These are phyloP conservation scores for Mohoua ochrocephala DNA, from an alignment of 2,113 vertebrate species.

Conservation along the genomic window DNA sequence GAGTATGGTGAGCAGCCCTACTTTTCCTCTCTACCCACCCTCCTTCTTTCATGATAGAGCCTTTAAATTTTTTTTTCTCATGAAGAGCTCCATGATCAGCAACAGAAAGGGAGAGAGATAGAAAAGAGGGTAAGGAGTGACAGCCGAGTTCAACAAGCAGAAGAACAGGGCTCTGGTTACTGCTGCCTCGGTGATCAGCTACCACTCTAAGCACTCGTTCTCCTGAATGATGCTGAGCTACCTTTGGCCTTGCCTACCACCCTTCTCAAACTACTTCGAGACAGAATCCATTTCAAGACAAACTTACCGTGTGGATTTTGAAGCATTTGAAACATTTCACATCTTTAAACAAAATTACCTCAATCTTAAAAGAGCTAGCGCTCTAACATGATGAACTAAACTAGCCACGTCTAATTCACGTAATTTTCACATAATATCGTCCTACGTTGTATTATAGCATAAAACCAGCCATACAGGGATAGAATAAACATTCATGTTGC, in stretches of 20 bases:
- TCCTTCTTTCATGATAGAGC: background rate
- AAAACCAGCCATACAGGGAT: background rate
- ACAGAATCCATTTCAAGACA: background rate
- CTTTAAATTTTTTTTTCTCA: background rate
- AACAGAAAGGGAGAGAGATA: background rate
- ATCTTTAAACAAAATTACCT: background rate
- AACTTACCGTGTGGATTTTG: background rate
- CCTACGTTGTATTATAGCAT: background rate
- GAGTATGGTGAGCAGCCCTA: background rate
- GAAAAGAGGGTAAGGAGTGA: background rate
- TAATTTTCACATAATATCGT: background rate
- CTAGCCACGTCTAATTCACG: background rate
- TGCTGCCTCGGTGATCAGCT: fast-evolving
- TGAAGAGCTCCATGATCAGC: background rate
- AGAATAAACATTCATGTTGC: background rate
- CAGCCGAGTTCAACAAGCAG: background rate
- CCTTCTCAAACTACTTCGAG: background rate
- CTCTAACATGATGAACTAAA: background rate
- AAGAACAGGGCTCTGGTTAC: background rate
- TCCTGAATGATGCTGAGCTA: background rate
- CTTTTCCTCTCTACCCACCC: fast-evolving
- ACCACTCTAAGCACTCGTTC: background rate
- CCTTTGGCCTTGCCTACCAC: background rate
- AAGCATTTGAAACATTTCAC: background rate
- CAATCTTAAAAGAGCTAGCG: background rate